Conservation (phyloP, 2,888 invertebrate species). For the Tachina lurida region DNA sequence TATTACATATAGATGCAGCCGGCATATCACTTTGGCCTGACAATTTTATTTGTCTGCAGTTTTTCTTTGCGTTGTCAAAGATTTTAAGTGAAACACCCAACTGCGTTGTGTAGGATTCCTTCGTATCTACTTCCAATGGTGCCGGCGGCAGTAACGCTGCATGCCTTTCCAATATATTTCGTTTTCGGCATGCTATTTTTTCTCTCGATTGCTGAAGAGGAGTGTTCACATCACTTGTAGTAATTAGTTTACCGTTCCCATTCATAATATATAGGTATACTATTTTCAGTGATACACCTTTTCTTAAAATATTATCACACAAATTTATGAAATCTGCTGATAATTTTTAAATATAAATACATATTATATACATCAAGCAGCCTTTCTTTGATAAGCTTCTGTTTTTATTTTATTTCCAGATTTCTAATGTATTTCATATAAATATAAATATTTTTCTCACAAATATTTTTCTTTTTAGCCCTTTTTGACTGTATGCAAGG, state of each 20-base stretch:
- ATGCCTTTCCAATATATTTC: not conserved
- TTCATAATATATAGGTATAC: conserved; percentile 34
- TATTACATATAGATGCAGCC: conserved; percentile 41
- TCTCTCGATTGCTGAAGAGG: not conserved
- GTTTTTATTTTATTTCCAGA: not conserved
- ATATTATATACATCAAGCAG: not conserved
- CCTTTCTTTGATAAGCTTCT: too few relatives aligned
- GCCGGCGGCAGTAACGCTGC: not conserved
- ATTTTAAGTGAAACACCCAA: conserved; percentile 6
- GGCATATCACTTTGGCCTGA: not conserved
- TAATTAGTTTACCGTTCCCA: not conserved
- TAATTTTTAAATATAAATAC: not conserved
- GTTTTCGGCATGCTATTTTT: not conserved
- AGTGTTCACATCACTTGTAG: conserved; percentile 3
- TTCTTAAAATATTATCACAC: conserved; percentile 20
- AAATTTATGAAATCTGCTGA: not conserved
- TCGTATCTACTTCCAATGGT: conserved; percentile 18
- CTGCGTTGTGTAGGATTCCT: not conserved
- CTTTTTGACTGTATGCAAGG: conserved; percentile 20
- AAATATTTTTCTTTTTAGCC: conserved; percentile 39
- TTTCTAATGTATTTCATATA: not conserved
- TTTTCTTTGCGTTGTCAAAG: not conserved
- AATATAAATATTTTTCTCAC: conserved; percentile 12
- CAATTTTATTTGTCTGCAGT: not conserved
- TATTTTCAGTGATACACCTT: not conserved